A percentile compares a stretch with the other conserved stretches of the same genome.
phyloP scores from a whole-genome alignment of 2,888 invertebrate genomes.

The Hetaerina titia region DNA sequence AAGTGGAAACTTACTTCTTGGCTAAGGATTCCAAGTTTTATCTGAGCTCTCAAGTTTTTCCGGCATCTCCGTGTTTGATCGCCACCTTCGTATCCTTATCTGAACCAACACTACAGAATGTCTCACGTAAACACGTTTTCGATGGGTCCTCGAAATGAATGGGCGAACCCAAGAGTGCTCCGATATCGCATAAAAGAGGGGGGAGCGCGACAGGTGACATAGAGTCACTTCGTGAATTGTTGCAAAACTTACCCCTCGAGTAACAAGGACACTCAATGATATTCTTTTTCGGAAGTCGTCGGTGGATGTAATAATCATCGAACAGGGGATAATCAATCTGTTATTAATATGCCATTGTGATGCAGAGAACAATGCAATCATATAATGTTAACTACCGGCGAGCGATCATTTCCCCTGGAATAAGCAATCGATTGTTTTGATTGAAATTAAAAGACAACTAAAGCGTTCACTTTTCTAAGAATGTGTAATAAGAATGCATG shows the following conservation, averaged over 20 bases:
- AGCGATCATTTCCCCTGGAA: not conserved
- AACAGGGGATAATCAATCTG: not conserved
- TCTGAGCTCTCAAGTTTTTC: no score
- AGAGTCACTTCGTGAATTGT: no score
- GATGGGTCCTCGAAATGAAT: not conserved
- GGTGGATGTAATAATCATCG: not conserved
- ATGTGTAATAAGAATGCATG: no score
- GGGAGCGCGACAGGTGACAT: no score
- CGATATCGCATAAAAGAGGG: no score
- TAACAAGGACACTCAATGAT: not conserved
- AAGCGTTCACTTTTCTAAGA: no score
- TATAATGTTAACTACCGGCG: no score
- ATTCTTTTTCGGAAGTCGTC: not conserved
- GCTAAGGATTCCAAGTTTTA: no score
- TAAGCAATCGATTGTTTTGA: not conserved
- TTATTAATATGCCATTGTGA: not conserved
- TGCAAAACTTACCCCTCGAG: not conserved
- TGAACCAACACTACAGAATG: not conserved
- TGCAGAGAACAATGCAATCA: not conserved
- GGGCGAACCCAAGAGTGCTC: not conserved
- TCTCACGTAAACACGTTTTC: not conserved
- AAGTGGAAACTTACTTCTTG: no score
- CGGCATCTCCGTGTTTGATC: no score
- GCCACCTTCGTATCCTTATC: no score
- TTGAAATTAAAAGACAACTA: not conserved